Evolutionary conservation across 2,888 invertebrate species (phyloP), one percentile per base, ranked within the genome.

Genomic region (Oeneis ivallda): DNA sequence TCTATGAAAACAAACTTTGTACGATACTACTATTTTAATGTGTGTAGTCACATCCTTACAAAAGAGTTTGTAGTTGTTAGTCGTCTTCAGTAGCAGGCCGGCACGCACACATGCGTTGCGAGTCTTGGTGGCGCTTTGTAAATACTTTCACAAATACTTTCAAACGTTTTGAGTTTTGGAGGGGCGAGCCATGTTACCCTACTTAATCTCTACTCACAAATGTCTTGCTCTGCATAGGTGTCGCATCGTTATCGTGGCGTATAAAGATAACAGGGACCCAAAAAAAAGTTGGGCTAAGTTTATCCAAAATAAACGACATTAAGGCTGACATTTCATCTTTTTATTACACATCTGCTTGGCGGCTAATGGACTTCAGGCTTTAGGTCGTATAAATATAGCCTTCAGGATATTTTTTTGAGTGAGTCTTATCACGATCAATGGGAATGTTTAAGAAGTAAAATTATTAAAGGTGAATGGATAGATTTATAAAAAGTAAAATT

Each of bases 291-390:
- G 50, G 50, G 37, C 37, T 49, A 60, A 49, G 49, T 60, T 60
- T 37, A 37, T 37, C 47, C 47, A 37, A 59, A 59, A 49, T 50
- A 60, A 60, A 60, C 39, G 49, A 60, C 39, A 60, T 60, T 50
- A 19, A 39, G 60, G 37, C 60, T 59, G 58, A 45, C 45, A 45
- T 58, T 58, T 59, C 34, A 34, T 47, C 58, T 45, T 59, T 59
- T 59, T 59, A 17, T 34, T 59, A 59, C 45, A 34, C 58, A 34
- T 59, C 58, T 59, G 45, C 47, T 45, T 17, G 10, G 13, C 15
- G 58, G 34, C 34, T 26, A 49, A 50, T 47, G 39, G 45, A 53
- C 41, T 39, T 13, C 13, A 13, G 7, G 47, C 41, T 39, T 13
- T 7, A 13, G 7, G 47, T 15, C 15, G 5, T n/a, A 45, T n/a